Evolutionary conservation across 2,113 vertebrate species (phyloP), one percentile per base, ranked within the genome.

Genomic region (mouse (Mus musculus)): DNA sequence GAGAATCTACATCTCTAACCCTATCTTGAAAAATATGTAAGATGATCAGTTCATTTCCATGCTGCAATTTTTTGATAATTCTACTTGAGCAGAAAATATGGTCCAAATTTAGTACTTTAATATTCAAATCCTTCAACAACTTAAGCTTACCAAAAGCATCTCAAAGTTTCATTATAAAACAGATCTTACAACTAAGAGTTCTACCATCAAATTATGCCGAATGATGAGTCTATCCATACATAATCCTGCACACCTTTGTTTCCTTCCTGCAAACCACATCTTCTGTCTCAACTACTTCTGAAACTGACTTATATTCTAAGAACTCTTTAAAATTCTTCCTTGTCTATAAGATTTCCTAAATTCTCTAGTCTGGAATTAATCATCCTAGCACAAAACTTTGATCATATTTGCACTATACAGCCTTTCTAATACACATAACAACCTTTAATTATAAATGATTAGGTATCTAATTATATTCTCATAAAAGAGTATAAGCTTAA

Each of bases 401-500:
- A 80, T 33, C 85, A 26, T n/a, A 75, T 22, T 73, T 78, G n/a
- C 49, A 89, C 80, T 92, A 19, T 89, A 90, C 63, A 73, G 67
- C 11, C 24, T 88, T 84, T 93, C 28, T 8, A 30, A 17, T 87
- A 73, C 4, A 95, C 36, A 72, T 65, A 78, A 10, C 28, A 85
- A 89, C 20, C 75, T 85, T 77, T 56, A 91, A 85, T 94, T 89
- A 89, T 46, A 86, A 95, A 86, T 49, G 65, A 92, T 92, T 81
- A 86, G 3, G 14, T 0, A 69, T 87, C 4, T 49, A 91, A 96
- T 80, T 69, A 77, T 54, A 90, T 28, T 75, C 52, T 76, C 8
- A 87, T 75, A 63, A 78, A 91, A 67, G 39, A 86, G 39, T 71
- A 82, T 81, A 72, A 81, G 49, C 42, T 56, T 76, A 92, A 73